Evolutionary conservation across 2,888 invertebrate species (phyloP).

Genomic region (Agelastica alni): DNA sequence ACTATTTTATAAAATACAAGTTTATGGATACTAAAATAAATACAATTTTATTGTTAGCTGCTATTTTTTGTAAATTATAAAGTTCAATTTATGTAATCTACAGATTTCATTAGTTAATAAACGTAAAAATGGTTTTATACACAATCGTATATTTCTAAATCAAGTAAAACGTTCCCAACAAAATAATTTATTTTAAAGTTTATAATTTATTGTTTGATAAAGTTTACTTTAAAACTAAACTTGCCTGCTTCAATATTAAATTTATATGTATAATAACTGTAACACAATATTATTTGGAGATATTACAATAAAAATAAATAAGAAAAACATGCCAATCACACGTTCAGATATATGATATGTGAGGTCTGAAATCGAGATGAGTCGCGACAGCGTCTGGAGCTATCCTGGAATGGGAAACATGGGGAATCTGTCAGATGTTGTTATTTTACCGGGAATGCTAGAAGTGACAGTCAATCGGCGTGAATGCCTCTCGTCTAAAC

Average conservation of each 20-base stretch:
- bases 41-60: no score
- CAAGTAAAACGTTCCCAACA: not conserved
- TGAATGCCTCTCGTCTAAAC: slow-evolving; percentile 44
- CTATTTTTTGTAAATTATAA: no score
- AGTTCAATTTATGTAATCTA: no score
- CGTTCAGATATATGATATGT: slow-evolving; percentile 50
- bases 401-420: slow-evolving; percentile 53
- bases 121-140: no score
- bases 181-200: not conserved
- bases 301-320: slow-evolving; percentile 21
- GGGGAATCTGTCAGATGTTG: slow-evolving; percentile 55
- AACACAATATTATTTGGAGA: slow-evolving; percentile 6
- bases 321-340: slow-evolving; percentile 51
- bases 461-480: slow-evolving; percentile 50
- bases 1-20: no score
- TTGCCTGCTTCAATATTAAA: no score
- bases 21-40: no score
- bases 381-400: slow-evolving; percentile 56
- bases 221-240: no score
- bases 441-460: slow-evolving; percentile 50
- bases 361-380: slow-evolving; percentile 51
- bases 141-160: no score
- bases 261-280: not conserved
- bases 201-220: not conserved
- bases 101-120: no score